A percentile compares a stretch with the other conserved stretches of the same genome.
Conservation (phyloP, 2,888 invertebrate genomes). For the Linyphia triangularis region DNA sequence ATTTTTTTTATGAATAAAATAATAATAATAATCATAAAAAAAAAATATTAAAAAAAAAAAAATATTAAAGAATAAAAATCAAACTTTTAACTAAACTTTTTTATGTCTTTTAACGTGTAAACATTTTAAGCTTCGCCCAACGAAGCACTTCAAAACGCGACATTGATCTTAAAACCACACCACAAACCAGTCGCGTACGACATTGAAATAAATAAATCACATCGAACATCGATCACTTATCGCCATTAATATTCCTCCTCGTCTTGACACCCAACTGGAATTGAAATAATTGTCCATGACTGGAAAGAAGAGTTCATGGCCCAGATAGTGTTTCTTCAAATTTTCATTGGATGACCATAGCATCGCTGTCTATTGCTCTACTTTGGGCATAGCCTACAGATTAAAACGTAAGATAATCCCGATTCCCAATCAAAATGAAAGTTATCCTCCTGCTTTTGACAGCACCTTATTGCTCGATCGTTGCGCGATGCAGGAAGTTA, state of each 20-base stretch:
- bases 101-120: no score
- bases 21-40: no score
- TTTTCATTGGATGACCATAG: not conserved
- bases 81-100: no score
- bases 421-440: slow-evolving; percentile 3
- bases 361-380: not conserved
- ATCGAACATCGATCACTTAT: not conserved
- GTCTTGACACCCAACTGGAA: slow-evolving; percentile 14
- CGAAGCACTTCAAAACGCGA: no score
- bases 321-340: slow-evolving; percentile 1
- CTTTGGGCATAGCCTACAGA: not conserved
- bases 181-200: not conserved
- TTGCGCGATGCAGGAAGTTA: not conserved
- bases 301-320: slow-evolving; percentile 15
- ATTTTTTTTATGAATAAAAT: no score
- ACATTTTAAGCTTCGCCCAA: no score
- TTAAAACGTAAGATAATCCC: not conserved
- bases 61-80: no score
- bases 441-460: not conserved
- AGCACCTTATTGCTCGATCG: not conserved
- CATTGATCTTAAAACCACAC: no score
- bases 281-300: slow-evolving; percentile 24
- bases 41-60: no score
- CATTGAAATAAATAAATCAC: not conserved
- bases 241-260: not conserved